phyloP scores from a whole-genome alignment of 2,113 vertebrate genomes.

The Glaucomys volans region DNA sequence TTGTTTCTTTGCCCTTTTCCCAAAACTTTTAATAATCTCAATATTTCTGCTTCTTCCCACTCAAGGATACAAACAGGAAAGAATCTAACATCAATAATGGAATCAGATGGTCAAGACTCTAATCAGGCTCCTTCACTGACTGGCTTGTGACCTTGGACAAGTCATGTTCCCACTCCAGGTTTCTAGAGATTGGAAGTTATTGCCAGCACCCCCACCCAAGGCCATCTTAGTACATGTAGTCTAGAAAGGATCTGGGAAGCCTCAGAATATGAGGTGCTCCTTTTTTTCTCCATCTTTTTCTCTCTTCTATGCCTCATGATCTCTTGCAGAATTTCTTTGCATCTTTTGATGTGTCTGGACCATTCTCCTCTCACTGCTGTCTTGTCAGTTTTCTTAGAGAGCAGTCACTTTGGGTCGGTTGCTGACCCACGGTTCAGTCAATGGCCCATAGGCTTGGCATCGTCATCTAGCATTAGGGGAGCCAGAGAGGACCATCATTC shows the following conservation, averaged over 20 bases:
- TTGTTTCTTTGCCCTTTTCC: not conserved
- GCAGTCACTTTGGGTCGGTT: not conserved
- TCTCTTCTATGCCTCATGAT: not conserved
- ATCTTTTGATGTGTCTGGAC: not conserved
- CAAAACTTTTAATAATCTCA: not conserved
- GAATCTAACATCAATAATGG: not conserved
- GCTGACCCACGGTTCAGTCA: not conserved
- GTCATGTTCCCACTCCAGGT: not conserved
- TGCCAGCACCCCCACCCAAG: not conserved
- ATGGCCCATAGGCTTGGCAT: not conserved
- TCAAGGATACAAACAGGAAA: not conserved
- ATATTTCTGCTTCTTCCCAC: not conserved
- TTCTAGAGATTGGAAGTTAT: not conserved
- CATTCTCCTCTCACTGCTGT: not conserved
- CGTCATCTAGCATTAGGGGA: not conserved
- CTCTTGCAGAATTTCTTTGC: not conserved
- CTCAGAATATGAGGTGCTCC: not conserved
- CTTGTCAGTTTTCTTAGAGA: not conserved
- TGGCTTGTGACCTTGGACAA: not conserved
- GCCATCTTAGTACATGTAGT: not conserved
- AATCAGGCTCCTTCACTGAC: not conserved
- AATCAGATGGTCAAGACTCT: not conserved
- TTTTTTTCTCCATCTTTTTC: not conserved
- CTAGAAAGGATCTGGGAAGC: not conserved
- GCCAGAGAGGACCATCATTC: not conserved